A percentile compares a stretch with the other conserved stretches of the same genome.
phyloP scores from a whole-genome alignment of 2,113 vertebrate species.

The Pycnonotus jocosus region DNA sequence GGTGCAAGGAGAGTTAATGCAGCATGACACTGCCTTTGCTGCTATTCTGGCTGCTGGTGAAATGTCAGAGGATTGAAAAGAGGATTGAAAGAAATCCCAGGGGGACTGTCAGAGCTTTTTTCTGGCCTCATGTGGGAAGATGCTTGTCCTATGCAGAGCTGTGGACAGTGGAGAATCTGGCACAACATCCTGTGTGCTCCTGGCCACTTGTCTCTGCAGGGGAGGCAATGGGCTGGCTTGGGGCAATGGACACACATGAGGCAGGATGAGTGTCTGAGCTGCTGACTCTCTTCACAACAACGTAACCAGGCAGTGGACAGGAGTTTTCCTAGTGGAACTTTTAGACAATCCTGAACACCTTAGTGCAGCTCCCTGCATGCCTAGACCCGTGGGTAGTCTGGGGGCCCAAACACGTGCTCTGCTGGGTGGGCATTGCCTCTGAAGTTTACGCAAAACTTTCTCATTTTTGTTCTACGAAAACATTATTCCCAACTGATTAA shows the following conservation, averaged over 20 bases:
- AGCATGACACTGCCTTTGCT: background rate
- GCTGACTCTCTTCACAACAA: background rate
- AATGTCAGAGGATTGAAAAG: background rate
- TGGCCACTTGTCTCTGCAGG: fast-evolving
- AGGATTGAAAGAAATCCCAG: background rate
- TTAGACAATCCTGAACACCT: background rate
- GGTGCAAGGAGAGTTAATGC: background rate
- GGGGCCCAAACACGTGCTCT: background rate
- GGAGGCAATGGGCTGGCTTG: background rate
- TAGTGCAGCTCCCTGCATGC: background rate
- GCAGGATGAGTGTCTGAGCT: background rate
- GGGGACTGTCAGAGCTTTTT: background rate
- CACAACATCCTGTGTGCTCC: fast-evolving
- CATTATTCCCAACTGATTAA: background rate
- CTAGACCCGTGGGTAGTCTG: fast-evolving
- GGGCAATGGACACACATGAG: fast-evolving
- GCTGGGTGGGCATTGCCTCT: background rate
- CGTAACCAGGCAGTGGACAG: fast-evolving
- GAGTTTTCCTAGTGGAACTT: background rate
- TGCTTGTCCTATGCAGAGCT: background rate
- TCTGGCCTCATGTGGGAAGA: background rate
- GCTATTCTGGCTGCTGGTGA: background rate
- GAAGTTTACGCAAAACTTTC: background rate
- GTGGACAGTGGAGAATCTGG: background rate
- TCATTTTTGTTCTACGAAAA: background rate